phyloP scores from a whole-genome alignment of 2,113 vertebrate species.

The Catagonus wagneri region DNA sequence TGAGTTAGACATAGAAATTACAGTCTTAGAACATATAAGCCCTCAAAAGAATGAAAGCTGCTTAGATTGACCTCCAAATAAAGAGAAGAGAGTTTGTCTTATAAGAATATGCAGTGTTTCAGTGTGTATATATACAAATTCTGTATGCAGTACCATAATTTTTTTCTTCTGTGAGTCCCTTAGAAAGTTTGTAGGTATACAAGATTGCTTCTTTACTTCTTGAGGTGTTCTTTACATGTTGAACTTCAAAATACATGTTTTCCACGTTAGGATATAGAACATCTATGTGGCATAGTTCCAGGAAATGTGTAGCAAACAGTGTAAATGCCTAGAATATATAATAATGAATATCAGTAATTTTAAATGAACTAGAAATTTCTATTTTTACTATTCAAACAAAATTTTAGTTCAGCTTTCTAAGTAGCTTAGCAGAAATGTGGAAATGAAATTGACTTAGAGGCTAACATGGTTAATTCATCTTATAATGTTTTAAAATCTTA shows the following conservation, averaged over 20 bases:
- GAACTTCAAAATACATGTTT: conserved; percentile 97
- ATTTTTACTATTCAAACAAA: conserved; percentile 51
- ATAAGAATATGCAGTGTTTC: neutral
- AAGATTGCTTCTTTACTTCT: conserved; percentile 90
- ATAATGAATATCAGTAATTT: conserved; percentile 46
- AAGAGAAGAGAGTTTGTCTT: conserved; percentile 2
- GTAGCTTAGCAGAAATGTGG: neutral
- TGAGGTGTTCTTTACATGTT: conserved; percentile 89
- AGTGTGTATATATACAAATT: conserved; percentile 21
- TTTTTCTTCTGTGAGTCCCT: conserved; percentile 94
- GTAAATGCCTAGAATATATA: conserved; percentile 93
- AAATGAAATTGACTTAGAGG: neutral
- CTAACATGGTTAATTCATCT: neutral
- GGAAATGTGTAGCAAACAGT: conserved; percentile 96
- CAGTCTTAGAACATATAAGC: neutral
- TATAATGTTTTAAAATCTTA: conserved; percentile 26
- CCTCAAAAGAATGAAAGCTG: neutral
- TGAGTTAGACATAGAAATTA: conserved; percentile 2
- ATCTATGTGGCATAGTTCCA: conserved; percentile 95
- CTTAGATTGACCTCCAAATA: neutral
- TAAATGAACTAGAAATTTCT: conserved; percentile 36
- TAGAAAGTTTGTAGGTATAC: conserved; percentile 93
- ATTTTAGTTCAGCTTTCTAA: conserved; percentile 37
- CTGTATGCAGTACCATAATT: conserved; percentile 91
- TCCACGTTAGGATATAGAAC: conserved; percentile 95